phyloP scores from a whole-genome alignment of 1,140 invertebrate genomes.

The Caenorhabditis elegans region WBcel235 BX284606.5:11508001-11508500 shows the following conservation, averaged over 20 bases:
- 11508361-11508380: too few relatives aligned
- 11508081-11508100: conserved; percentile 43
- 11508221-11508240: conserved; percentile 42
- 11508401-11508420: too few relatives aligned
- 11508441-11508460: conserved; percentile 40
- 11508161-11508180: conserved; percentile 13
- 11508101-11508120: neutral
- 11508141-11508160: neutral
- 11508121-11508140: conserved; percentile 52
- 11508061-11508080: conserved; percentile 48
- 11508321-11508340: neutral
- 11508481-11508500: conserved; percentile 39
- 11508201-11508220: conserved; percentile 36
- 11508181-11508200: conserved; percentile 49
- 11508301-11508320: conserved; percentile 16
- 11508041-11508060: conserved; percentile 47
- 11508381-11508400: too few relatives aligned
- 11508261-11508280: conserved; percentile 32
- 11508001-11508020: conserved; percentile 51
- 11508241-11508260: conserved; percentile 41
- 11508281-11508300: conserved; percentile 34
- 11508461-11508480: conserved; percentile 27
- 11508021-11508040: conserved; percentile 55
- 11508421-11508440: conserved; percentile 28
- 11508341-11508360: too few relatives aligned